Conservation (phyloP, 1,140 invertebrate species). For the Formica selysi region DNA sequence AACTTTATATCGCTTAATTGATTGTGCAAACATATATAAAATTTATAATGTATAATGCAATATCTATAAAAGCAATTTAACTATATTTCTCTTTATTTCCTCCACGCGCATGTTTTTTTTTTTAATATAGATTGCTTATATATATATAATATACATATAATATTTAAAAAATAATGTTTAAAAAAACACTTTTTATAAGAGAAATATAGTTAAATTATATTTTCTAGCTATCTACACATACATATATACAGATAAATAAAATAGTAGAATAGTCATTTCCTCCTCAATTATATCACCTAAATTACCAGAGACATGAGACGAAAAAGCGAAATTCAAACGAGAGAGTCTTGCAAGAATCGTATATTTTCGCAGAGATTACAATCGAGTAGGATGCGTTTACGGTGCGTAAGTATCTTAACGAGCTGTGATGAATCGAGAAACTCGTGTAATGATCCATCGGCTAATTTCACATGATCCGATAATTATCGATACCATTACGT, state of each 20-base stretch:
- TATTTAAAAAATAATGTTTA: too few relatives aligned
- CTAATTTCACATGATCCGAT: slow-evolving; percentile 34
- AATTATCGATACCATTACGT: slow-evolving; percentile 52
- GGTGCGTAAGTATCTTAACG: slow-evolving; percentile 46
- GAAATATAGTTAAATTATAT: not conserved
- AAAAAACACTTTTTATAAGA: not conserved
- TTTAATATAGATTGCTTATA: too few relatives aligned
- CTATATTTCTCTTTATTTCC: too few relatives aligned
- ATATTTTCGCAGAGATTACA: slow-evolving; percentile 28
- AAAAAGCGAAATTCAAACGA: slow-evolving; percentile 12
- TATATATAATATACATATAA: too few relatives aligned
- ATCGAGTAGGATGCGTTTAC: slow-evolving; percentile 41
- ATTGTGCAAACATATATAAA: not conserved
- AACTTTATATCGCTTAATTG: not conserved
- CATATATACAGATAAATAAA: not conserved
- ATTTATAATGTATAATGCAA: not conserved
- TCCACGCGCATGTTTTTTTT: too few relatives aligned
- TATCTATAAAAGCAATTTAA: too few relatives aligned
- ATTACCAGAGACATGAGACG: not conserved
- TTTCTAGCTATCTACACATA: too few relatives aligned
- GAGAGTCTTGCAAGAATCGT: not conserved
- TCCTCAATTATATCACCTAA: not conserved
- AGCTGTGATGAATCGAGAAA: slow-evolving; percentile 30
- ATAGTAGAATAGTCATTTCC: not conserved
- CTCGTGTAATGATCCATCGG: slow-evolving; percentile 41